Evolutionary conservation across 2,113 vertebrate species (phyloP).

Genomic region (Ardeotis arabs): DNA sequence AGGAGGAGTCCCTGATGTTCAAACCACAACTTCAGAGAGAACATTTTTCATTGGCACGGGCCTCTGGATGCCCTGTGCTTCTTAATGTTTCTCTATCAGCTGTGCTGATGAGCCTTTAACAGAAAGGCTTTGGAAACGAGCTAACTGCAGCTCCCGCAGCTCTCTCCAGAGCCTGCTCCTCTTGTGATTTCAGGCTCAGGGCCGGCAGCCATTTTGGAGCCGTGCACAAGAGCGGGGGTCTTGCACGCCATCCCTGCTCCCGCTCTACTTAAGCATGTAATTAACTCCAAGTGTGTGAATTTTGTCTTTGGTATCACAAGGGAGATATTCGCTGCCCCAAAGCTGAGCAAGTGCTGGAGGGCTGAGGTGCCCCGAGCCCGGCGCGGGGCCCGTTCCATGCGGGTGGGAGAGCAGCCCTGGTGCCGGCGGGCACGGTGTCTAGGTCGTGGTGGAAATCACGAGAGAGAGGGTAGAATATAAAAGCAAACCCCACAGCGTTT

Average conservation of each 20-base stretch:
- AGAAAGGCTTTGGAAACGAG: neutral
- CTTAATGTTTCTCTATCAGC: neutral
- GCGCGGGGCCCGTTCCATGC: accelerated
- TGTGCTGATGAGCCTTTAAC: neutral
- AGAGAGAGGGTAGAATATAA: neutral
- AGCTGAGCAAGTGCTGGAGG: neutral
- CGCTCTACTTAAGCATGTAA: neutral
- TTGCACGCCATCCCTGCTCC: neutral
- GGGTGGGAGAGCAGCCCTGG: neutral
- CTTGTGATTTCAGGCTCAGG: neutral
- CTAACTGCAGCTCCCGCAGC: neutral
- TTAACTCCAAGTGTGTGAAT: neutral
- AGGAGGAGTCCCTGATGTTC: slow-evolving; percentile 40
- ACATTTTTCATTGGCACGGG: neutral
- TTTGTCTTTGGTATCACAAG: neutral
- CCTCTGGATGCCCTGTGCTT: neutral
- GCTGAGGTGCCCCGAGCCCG: neutral
- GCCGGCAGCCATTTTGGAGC: neutral
- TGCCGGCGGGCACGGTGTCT: accelerated
- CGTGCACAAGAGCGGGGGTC: neutral
- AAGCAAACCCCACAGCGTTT: neutral
- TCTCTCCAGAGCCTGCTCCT: neutral
- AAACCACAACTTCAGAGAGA: slow-evolving; percentile 11
- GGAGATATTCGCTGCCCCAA: neutral
- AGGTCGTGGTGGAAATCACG: neutral